Conservation (phyloP, 64 coral and sea anemone species). For the Acropora tenuis region DNA sequence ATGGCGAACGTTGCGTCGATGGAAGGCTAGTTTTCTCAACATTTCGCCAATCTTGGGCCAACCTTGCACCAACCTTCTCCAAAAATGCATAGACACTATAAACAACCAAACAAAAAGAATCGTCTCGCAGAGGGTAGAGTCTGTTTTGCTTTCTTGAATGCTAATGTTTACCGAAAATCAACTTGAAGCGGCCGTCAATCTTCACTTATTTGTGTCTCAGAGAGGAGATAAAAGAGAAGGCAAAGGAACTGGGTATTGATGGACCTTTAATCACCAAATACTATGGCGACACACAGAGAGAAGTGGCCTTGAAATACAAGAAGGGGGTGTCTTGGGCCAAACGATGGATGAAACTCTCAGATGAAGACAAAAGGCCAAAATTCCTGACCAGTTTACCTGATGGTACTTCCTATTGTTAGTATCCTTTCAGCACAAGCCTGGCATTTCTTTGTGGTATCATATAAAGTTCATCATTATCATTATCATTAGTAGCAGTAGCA, state of each 20-base stretch:
- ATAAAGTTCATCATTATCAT: too few relatives aligned
- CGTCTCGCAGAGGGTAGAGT: too few relatives aligned
- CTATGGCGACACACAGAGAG: constrained; percentile 86
- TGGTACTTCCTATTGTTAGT: constrained; percentile 88
- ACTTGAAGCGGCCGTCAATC: background rate
- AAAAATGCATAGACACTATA: too few relatives aligned
- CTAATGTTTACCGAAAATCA: background rate
- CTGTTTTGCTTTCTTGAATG: too few relatives aligned
- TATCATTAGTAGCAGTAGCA: too few relatives aligned
- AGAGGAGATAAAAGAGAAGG: constrained; percentile 78
- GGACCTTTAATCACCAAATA: constrained; percentile 70
- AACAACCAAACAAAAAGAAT: too few relatives aligned
- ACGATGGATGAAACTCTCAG: constrained; percentile 80
- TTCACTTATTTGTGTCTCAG: background rate
- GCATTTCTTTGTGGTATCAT: background rate
- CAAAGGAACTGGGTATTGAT: constrained; percentile 75
- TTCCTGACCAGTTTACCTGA: constrained; percentile 80
- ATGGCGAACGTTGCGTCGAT: too few relatives aligned
- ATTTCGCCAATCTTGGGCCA: too few relatives aligned
- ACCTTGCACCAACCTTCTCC: too few relatives aligned
- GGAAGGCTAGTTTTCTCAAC: too few relatives aligned
- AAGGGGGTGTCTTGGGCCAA: constrained; percentile 94
- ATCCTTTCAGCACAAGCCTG: constrained; percentile 44
- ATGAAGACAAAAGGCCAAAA: constrained; percentile 83
- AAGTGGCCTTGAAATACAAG: constrained; percentile 89